Evolutionary conservation across 35 echinoderm and acorn worm species (phyloP), one percentile per base, ranked within the genome.

Genomic region (Lytechinus variegatus): DNA sequence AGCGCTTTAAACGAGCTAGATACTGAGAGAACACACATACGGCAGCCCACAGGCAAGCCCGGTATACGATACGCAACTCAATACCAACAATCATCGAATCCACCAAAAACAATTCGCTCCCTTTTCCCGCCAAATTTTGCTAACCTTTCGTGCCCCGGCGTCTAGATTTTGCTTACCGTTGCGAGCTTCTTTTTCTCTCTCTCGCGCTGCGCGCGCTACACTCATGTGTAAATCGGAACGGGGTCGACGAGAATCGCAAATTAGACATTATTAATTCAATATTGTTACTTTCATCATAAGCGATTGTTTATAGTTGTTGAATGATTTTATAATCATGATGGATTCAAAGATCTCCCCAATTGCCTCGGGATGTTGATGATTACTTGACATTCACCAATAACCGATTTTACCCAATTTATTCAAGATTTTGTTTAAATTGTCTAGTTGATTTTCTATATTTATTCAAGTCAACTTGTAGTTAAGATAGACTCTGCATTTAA

Each of bases 61-160:
- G 27, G 28, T 57, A 93, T 56, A 33, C 92, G 92, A 93, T 93
- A 93, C 92, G 92, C 29, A 93, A 93, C 92, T 54, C 10, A 57
- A 93, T 28, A 54, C 92, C 53, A 11, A 54, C 92, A 27, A 57
- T 93, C 92, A 54, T 93, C 92, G 52, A 93, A 93, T 55, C 88
- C 88, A 93, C 92, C 88, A 93, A 93, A 93, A 93, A 93, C 92
- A 93, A 93, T 93, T 93, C 92, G 53, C 52, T 28, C 52, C n/a
- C 16, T 93, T 57, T 57, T 93, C 92, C 92, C 88, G 88, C 88
- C 88, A 90, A 90, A 93, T 93, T 93, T 93, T 93, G 28, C 92
- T 93, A 93, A 93, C 92, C 92, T 93, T 93, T 93, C 52, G 54
- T 56, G 92, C 92, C 92, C 54, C 92, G 54, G 11, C 92, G 54